These are phyloP conservation scores for Aegithalos caudatus DNA, from an alignment of 2,113 vertebrate species.

Conservation along the genomic window DNA sequence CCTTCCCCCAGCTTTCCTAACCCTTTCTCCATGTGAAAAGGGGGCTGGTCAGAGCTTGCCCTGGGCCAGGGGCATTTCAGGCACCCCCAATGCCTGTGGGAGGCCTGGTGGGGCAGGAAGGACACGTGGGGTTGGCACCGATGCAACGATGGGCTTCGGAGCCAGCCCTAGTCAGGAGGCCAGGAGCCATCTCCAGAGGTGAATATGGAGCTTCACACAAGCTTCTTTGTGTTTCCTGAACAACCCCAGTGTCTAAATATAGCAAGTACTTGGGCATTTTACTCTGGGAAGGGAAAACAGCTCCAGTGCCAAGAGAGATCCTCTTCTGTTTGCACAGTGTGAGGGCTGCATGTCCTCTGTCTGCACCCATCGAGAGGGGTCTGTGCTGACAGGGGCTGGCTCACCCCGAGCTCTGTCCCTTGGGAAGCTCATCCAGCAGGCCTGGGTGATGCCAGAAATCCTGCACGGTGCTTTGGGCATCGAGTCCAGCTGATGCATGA, in stretches of 20 bases:
- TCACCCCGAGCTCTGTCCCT: not conserved
- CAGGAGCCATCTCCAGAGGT: not conserved
- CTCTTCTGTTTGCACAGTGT: not conserved
- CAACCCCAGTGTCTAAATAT: not conserved
- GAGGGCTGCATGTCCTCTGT: not conserved
- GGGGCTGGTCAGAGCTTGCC: not conserved
- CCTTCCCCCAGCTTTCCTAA: not conserved
- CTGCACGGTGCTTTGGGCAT: fast-evolving
- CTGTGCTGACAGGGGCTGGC: not conserved
- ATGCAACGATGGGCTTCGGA: not conserved
- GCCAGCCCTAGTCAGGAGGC: not conserved
- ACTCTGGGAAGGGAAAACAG: slow-evolving; percentile 31
- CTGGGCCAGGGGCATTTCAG: fast-evolving
- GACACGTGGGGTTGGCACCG: fast-evolving
- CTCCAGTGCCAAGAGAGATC: slow-evolving; percentile 7
- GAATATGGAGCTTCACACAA: not conserved
- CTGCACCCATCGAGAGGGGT: not conserved
- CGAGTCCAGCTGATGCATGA: not conserved
- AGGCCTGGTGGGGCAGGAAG: not conserved
- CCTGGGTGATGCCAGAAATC: not conserved
- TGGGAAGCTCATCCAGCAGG: fast-evolving
- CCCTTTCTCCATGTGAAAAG: not conserved
- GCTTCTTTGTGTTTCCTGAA: slow-evolving; percentile 14
- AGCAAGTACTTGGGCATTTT: slow-evolving; percentile 34
- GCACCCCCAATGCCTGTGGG: not conserved